Conservation (phyloP, 2,888 invertebrate genomes). For the Idaea straminata region DNA sequence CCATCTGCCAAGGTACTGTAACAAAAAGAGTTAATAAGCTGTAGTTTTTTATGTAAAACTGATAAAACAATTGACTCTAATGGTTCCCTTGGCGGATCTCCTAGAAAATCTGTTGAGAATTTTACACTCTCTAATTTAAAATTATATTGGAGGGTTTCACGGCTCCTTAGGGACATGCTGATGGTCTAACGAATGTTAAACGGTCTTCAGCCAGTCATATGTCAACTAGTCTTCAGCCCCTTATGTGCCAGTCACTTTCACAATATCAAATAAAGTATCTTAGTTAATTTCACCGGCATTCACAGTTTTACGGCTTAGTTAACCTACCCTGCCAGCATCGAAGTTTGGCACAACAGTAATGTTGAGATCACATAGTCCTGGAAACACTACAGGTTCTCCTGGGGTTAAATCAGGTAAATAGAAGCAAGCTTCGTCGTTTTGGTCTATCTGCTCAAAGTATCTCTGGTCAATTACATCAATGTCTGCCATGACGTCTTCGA, state of each 20-base stretch:
- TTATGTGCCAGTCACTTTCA: too few relatives aligned
- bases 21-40: background rate
- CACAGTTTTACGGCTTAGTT: background rate
- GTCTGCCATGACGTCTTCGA: conserved; percentile 40
- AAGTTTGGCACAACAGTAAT: conserved; percentile 48
- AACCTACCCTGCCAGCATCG: conserved; percentile 39
- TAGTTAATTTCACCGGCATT: background rate
- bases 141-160: too few relatives aligned
- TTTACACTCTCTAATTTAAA: too few relatives aligned
- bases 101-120: too few relatives aligned
- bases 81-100: too few relatives aligned
- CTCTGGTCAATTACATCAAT: conserved; percentile 43
- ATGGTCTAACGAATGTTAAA: too few relatives aligned
- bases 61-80: too few relatives aligned
- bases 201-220: too few relatives aligned
- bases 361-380: conserved; percentile 50
- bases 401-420: conserved; percentile 46
- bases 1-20: conserved; percentile 48
- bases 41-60: too few relatives aligned
- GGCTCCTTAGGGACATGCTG: too few relatives aligned
- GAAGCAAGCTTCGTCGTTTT: conserved; percentile 52
- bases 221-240: too few relatives aligned
- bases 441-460: conserved; percentile 47
- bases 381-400: conserved; percentile 44
- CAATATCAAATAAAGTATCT: too few relatives aligned